Conservation (phyloP, 2,888 invertebrate species). For the Coleophora flavipennella region DNA sequence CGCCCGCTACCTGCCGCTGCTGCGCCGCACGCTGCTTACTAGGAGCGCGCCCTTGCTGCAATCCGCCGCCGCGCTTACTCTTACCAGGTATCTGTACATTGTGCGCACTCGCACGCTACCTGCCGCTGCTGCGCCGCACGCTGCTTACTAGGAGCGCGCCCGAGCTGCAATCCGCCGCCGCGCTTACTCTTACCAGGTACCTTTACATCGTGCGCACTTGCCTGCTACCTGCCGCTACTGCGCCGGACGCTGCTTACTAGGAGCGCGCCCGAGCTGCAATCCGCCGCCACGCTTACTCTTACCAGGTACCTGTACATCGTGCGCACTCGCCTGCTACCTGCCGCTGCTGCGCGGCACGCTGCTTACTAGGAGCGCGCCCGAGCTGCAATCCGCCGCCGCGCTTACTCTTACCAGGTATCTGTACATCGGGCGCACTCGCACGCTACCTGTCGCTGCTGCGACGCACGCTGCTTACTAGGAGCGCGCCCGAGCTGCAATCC, state of each 20-base stretch:
- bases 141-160: slow-evolving; percentile 70
- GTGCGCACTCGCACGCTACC: too few relatives aligned
- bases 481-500: too few relatives aligned
- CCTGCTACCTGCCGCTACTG: slow-evolving; percentile 69
- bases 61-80: neutral
- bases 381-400: neutral
- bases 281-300: slow-evolving; percentile 82
- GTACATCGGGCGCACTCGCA: too few relatives aligned
- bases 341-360: slow-evolving; percentile 72
- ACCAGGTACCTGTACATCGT: slow-evolving; percentile 70
- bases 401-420: neutral
- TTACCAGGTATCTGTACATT: neutral
- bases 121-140: too few relatives aligned
- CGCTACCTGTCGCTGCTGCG: slow-evolving; percentile 89
- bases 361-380: slow-evolving; percentile 44
- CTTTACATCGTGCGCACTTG: slow-evolving; percentile 69
- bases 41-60: slow-evolving; percentile 23
- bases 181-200: slow-evolving; percentile 76
- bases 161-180: slow-evolving; percentile 81
- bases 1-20: slow-evolving; percentile 66
- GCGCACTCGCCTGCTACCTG: slow-evolving; percentile 63
- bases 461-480: slow-evolving; percentile 55
- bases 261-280: slow-evolving; percentile 78
- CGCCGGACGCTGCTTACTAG: slow-evolving; percentile 72
- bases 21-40: slow-evolving; percentile 63